Evolutionary conservation across 1,140 invertebrate genomes (phyloP).

Genomic region (Neodiprion virginianus): DNA sequence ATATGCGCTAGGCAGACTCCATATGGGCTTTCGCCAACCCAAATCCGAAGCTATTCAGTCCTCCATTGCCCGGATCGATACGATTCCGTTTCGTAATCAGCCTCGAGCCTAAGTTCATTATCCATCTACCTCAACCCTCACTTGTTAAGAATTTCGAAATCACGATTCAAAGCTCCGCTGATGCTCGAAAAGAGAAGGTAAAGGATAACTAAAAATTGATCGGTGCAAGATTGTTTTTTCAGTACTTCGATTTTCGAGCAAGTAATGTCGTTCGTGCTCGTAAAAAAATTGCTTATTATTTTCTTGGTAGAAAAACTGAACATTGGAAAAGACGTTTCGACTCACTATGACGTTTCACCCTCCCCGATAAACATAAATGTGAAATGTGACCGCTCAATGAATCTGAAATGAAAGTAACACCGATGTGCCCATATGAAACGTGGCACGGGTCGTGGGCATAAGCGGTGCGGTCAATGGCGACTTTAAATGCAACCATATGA

Average conservation of each 20-base stretch:
- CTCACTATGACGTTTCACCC: too few relatives aligned
- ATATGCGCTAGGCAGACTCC: constrained; percentile 62
- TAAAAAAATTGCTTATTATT: too few relatives aligned
- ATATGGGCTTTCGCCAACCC: constrained; percentile 57
- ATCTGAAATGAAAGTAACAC: neutral
- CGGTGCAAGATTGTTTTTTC: neutral
- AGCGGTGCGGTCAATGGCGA: constrained; percentile 45
- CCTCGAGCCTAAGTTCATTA: constrained; percentile 35
- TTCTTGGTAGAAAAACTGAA: too few relatives aligned
- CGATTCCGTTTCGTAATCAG: constrained; percentile 52
- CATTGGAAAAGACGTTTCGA: too few relatives aligned
- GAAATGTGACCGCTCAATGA: neutral
- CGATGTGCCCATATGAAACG: neutral
- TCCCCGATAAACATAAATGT: neutral
- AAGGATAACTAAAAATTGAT: constrained; percentile 4
- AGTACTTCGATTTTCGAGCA: neutral
- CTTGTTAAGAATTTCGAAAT: constrained; percentile 9
- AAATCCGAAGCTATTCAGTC: constrained; percentile 38
- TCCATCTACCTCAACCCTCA: neutral
- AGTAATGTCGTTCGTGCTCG: neutral
- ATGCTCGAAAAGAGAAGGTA: neutral
- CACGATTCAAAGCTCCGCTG: neutral
- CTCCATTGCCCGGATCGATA: constrained; percentile 40
- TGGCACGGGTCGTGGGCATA: constrained; percentile 4
- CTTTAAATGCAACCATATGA: constrained; percentile 57